Evolutionary conservation across 2,797 vertebrate genomes (phyloP).

Genomic region (Huso huso): DNA sequence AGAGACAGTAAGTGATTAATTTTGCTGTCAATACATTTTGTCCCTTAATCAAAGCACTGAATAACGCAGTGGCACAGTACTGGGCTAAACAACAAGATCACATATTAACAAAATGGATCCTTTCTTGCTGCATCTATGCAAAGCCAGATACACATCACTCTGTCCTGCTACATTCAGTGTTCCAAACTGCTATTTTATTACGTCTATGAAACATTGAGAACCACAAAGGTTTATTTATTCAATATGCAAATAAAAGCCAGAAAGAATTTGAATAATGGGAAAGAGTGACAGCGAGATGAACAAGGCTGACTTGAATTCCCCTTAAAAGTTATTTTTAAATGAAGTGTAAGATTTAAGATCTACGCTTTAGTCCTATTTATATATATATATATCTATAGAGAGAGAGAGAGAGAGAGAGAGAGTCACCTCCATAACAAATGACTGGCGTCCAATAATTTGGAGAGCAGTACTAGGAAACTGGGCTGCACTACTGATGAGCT

Average conservation of each 20-base stretch:
- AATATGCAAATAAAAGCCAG: conserved; percentile 41
- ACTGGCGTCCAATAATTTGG: conserved; percentile 3
- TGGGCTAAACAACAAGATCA: background rate
- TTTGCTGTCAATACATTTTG: conserved; percentile 3
- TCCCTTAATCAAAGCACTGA: background rate
- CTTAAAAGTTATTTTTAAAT: conserved; percentile 72
- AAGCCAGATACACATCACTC: conserved; percentile 12
- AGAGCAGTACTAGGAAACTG: too few relatives aligned
- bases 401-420: background rate
- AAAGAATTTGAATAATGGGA: conserved; percentile 34
- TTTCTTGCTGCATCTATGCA: conserved; percentile 18
- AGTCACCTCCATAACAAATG: conserved; percentile 29
- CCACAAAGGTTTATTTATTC: conserved; percentile 2
- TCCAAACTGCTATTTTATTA: conserved; percentile 23
- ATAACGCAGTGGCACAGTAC: background rate
- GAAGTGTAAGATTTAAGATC: conserved; percentile 72
- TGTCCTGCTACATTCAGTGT: background rate
- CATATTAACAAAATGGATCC: background rate
- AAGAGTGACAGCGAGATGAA: conserved; percentile 61
- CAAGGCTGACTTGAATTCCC: conserved; percentile 53
- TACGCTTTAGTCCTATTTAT: conserved; percentile 79
- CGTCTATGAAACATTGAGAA: background rate
- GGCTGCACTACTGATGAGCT: too few relatives aligned
- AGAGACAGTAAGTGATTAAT: conserved; percentile 3
- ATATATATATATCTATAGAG: too few relatives aligned